Percentiles rank a stretch among this genome's conserved stretches.
These are phyloP conservation scores for Cephus pygmeus DNA, from an alignment of 2,888 invertebrate genomes.

Conservation along the genomic window DNA sequence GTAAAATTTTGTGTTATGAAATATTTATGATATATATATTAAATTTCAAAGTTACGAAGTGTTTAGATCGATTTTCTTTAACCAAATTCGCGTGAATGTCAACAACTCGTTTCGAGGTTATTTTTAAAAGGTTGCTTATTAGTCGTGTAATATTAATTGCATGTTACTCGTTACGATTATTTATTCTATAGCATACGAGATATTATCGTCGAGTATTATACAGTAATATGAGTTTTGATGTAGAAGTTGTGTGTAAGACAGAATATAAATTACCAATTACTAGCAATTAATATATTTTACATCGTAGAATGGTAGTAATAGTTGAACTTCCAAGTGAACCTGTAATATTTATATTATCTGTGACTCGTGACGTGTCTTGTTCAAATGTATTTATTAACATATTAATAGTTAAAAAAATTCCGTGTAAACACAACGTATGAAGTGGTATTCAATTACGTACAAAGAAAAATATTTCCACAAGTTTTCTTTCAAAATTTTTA, in stretches of 20 bases:
- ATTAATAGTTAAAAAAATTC: background rate
- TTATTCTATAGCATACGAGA: background rate
- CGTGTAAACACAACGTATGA: background rate
- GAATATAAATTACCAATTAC: background rate
- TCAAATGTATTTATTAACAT: background rate
- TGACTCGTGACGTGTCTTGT: background rate
- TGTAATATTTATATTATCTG: background rate
- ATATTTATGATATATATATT: background rate
- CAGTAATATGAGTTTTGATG: background rate
- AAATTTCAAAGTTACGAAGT: background rate
- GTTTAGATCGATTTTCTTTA: background rate
- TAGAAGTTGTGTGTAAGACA: background rate
- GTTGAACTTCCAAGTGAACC: background rate
- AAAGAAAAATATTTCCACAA: slow-evolving; percentile 15
- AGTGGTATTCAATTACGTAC: no score
- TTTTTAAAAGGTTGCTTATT: slow-evolving; percentile 40
- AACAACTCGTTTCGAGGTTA: background rate
- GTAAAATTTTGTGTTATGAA: background rate
- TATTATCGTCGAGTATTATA: background rate
- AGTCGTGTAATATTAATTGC: slow-evolving; percentile 28
- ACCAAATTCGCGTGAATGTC: background rate
- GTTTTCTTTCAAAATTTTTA: slow-evolving; percentile 5
- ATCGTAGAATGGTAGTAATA: background rate
- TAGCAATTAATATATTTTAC: background rate
- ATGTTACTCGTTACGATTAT: background rate